Conservation (phyloP, 2,888 invertebrate species). For the Oscheius sp. region DNA sequence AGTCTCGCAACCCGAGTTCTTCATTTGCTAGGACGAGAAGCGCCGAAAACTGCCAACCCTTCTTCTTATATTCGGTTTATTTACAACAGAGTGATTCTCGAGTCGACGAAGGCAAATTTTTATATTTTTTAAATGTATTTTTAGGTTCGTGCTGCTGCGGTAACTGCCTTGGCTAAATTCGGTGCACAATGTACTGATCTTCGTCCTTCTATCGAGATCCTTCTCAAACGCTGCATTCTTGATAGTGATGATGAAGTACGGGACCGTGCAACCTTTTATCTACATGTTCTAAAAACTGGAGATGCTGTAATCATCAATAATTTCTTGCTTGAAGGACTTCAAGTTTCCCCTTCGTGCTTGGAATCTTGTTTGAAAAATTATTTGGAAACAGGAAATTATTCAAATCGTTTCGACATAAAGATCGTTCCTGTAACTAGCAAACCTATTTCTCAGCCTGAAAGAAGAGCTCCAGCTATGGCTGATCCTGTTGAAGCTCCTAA, state of each 20-base stretch:
- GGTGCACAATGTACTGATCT: conserved; percentile 92
- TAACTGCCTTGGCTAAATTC: conserved; percentile 95
- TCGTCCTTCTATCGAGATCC: conserved; percentile 84
- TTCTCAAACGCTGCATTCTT: conserved; percentile 85
- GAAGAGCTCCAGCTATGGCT: conserved; percentile 39
- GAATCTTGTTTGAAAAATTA: conserved; percentile 84
- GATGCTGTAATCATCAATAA: conserved; percentile 77
- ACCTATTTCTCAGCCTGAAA: conserved; percentile 70
- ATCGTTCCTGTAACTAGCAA: conserved; percentile 81
- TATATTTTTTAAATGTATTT: neutral
- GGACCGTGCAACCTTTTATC: conserved; percentile 95
- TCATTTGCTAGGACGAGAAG: conserved; percentile 93
- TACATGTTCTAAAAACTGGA: conserved; percentile 81
- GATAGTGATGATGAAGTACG: conserved; percentile 97
- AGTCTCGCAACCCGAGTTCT: conserved; percentile 93
- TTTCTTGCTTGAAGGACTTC: conserved; percentile 75
- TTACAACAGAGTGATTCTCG: conserved; percentile 86
- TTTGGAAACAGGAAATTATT: conserved; percentile 74
- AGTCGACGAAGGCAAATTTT: conserved; percentile 85
- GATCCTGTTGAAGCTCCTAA: conserved; percentile 51
- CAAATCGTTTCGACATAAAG: conserved; percentile 85
- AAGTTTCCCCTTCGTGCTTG: conserved; percentile 84
- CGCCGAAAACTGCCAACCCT: conserved; percentile 92
- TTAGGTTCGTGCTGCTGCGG: conserved; percentile 80
- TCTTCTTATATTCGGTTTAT: conserved; percentile 80